phyloP scores from a whole-genome alignment of 2,888 invertebrate genomes.

The Mimas tiliae region DNA sequence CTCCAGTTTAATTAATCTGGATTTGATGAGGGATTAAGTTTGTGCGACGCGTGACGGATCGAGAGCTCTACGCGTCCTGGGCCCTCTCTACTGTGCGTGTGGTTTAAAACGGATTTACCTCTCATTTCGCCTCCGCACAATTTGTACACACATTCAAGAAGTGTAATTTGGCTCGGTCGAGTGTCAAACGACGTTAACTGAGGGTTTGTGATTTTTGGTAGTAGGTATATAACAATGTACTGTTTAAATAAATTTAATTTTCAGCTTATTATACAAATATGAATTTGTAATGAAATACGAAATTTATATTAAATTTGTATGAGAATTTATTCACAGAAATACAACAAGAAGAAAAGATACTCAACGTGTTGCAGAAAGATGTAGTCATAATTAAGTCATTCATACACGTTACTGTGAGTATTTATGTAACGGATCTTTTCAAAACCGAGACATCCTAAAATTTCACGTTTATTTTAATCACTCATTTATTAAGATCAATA shows the following conservation, averaged over 20 bases:
- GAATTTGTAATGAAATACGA: background rate
- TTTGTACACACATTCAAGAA: constrained; percentile 72
- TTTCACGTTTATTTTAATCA: no score
- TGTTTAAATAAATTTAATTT: constrained; percentile 1
- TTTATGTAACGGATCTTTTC: no score
- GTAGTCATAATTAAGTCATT: no score
- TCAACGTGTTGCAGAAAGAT: no score
- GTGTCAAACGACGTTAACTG: constrained; percentile 10
- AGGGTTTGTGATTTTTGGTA: constrained; percentile 17
- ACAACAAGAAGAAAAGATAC: no score
- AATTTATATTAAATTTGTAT: no score
- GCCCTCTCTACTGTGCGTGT: constrained; percentile 65
- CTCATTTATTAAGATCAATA: no score
- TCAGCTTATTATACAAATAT: background rate
- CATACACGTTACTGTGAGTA: no score
- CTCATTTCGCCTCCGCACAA: constrained; percentile 69
- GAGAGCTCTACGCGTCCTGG: constrained; percentile 65
- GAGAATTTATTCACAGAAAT: no score
- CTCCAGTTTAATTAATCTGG: constrained; percentile 80
- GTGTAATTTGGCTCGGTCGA: constrained; percentile 46
- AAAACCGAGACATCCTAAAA: no score
- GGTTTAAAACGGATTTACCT: constrained; percentile 79
- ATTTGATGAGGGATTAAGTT: constrained; percentile 83
- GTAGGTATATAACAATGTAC: no score
- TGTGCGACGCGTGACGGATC: constrained; percentile 79